A percentile compares a stretch with the other conserved stretches of the same genome.
These are phyloP conservation scores for Zapornia atra DNA, from an alignment of 2,113 vertebrate genomes.

Conservation along the genomic window DNA sequence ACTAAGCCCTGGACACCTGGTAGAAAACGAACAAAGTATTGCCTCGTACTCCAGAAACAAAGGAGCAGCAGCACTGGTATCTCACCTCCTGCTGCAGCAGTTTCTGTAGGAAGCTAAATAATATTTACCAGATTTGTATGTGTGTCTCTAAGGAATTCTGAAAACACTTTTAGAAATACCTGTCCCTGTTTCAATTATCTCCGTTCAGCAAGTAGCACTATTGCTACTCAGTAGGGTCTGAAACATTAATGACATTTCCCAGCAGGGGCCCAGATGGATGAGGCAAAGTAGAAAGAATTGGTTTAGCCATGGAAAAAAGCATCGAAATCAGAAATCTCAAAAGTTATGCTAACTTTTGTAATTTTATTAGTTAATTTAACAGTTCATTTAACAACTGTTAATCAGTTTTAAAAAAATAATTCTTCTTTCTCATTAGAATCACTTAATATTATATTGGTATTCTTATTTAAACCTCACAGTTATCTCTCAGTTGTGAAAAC, in stretches of 20 bases:
- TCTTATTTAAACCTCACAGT: not conserved
- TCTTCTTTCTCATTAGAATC: not conserved
- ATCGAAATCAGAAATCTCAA: conserved; percentile 40
- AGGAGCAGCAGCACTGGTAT: not conserved
- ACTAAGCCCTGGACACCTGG: not conserved
- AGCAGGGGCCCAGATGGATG: conserved; percentile 46
- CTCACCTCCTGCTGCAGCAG: not conserved
- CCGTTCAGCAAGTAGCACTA: conserved; percentile 48
- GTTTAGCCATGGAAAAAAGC: conserved; percentile 21
- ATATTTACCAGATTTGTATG: conserved; percentile 29
- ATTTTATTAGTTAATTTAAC: conserved; percentile 47
- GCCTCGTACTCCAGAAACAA: not conserved
- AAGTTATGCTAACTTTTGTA: conserved; percentile 34
- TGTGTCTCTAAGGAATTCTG: conserved; percentile 27
- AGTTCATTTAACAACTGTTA: conserved; percentile 22
- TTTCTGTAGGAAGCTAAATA: conserved; percentile 29
- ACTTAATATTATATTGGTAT: not conserved
- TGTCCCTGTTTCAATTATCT: conserved; percentile 64
- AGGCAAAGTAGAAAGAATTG: conserved; percentile 37
- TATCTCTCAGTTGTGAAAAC: not conserved
- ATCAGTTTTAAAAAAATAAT: not conserved
- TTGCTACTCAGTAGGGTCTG: conserved; percentile 59
- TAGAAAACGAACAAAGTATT: not conserved
- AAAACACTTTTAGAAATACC: conserved; percentile 63
- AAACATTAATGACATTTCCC: conserved; percentile 66